Evolutionary conservation across 2,113 vertebrate species (phyloP).

Genomic region (Stictonetta naevosa): DNA sequence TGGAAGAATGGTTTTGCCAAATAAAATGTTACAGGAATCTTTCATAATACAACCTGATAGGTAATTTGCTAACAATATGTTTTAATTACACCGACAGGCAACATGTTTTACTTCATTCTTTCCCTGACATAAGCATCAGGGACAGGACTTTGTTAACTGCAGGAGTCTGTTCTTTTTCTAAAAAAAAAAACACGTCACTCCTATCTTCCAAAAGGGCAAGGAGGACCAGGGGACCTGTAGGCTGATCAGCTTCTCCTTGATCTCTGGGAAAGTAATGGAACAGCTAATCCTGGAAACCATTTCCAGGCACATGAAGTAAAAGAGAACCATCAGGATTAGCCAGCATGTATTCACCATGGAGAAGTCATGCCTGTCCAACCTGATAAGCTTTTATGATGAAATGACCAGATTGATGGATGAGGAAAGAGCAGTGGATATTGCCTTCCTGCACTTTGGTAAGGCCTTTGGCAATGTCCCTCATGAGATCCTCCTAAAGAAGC

Average conservation of each 20-base stretch:
- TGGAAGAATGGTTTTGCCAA: not conserved
- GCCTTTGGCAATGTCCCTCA: no score
- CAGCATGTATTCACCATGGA: not conserved
- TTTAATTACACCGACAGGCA: accelerated
- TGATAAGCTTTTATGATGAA: not conserved
- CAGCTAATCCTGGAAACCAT: not conserved
- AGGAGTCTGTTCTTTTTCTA: not conserved
- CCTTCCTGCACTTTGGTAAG: no score
- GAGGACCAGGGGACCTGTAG: not conserved
- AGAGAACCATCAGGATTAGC: not conserved
- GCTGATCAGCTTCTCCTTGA: not conserved
- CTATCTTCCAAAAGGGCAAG: not conserved
- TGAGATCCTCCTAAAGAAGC: no score
- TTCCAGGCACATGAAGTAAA: not conserved
- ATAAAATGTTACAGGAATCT: not conserved
- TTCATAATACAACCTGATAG: not conserved
- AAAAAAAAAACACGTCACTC: not conserved
- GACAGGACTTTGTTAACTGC: not conserved
- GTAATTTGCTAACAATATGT: not conserved
- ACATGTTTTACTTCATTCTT: not conserved
- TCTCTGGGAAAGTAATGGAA: not conserved
- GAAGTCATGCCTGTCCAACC: not conserved
- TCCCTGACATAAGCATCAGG: accelerated
- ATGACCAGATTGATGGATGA: no score
- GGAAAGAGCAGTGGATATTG: no score